Conservation (phyloP, 2,113 vertebrate genomes). For the Nasalis larvatus region DNA sequence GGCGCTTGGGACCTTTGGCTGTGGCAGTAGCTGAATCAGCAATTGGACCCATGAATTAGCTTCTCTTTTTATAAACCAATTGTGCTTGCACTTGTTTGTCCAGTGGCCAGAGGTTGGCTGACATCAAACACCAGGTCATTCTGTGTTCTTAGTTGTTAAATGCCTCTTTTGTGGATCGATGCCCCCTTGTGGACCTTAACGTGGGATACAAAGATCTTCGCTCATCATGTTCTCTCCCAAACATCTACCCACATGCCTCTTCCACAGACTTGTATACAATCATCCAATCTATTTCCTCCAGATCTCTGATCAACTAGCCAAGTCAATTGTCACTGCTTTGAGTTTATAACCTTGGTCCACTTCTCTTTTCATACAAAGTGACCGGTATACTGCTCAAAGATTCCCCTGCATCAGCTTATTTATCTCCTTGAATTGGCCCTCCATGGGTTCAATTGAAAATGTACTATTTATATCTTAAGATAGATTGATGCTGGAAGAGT, state of each 20-base stretch:
- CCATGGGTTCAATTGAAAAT: neutral
- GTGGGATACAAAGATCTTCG: neutral
- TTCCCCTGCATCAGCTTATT: neutral
- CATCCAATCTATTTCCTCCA: neutral
- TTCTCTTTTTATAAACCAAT: neutral
- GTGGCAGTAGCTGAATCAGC: neutral
- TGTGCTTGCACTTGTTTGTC: neutral
- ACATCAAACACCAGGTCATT: neutral
- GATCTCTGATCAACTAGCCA: neutral
- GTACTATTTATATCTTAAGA: neutral
- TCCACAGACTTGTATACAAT: neutral
- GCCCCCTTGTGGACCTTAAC: neutral
- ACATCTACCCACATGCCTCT: neutral
- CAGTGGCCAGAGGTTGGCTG: neutral
- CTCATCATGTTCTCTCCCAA: neutral
- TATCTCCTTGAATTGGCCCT: neutral
- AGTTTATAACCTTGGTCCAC: neutral
- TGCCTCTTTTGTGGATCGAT: neutral
- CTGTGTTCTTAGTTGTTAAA: neutral
- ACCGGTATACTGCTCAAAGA: neutral
- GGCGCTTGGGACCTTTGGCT: neutral
- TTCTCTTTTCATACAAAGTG: neutral
- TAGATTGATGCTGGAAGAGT: neutral
- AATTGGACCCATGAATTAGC: neutral
- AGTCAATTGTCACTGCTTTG: neutral